Evolutionary conservation across 2,113 vertebrate species (phyloP), one percentile per base, ranked within the genome.

Genomic region (Xiphophorus hellerii): DNA sequence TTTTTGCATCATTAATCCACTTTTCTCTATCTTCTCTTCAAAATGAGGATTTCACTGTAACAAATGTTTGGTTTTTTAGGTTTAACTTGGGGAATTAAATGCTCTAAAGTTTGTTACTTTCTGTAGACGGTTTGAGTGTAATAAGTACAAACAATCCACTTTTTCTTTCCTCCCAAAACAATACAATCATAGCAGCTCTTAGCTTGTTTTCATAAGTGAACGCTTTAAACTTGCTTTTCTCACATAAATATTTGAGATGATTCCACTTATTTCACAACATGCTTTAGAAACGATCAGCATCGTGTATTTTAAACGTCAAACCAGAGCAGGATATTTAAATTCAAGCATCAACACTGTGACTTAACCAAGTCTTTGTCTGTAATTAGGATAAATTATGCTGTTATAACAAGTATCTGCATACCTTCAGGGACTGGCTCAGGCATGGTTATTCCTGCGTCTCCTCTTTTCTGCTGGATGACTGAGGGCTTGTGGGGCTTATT

Each of bases 381-480:
- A 82, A 83, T 85, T 87, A 62, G 58, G 81, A 71, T 81, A 29
- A 80, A 86, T 80, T 78, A 71, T 77, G 39, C 66, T 73, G 69
- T 74, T 64, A 69, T 29, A 82, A 78, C 85, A 88, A 79, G 66
- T 60, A 70, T 88, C 27, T 81, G 84, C 90, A 86, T 93, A 93
- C 92, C 91, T 93, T 79, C 85, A 74, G 84, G 88, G 75, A 87
- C 89, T 28, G 89, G 89, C 82, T 87, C 89, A 65, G 91, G 88
- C 92, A 93, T 93, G 89, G 84, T 90, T 93, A 90, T 87, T 90
- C 89, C 90, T 80, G 82, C 84, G 87, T 87, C 91, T 90, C 66
- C 82, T 72, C 75, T 80, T 81, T 82, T 84, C 85, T 69, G 78
- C 85, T 65, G 60, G 69, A 83, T 87, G 88, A 89, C 90, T 91